These are phyloP conservation scores for Andricus curvator DNA, from an alignment of 2,888 invertebrate species.

Conservation along the genomic window DNA sequence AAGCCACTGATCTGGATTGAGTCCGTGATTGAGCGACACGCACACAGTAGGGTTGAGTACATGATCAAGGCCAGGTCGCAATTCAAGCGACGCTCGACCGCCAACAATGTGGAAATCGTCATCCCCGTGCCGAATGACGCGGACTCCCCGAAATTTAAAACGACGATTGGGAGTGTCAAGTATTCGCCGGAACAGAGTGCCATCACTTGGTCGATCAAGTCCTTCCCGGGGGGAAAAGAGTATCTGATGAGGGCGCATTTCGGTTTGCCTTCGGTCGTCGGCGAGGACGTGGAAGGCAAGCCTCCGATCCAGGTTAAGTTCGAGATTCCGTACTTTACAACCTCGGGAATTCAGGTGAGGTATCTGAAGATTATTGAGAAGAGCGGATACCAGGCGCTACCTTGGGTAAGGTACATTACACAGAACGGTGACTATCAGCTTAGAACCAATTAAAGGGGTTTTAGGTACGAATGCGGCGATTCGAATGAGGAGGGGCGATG, in stretches of 20 bases:
- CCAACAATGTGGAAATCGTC: conserved; percentile 98
- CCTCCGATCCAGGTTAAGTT: conserved; percentile 99
- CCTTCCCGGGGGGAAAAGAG: conserved; percentile 98
- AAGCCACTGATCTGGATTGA: conserved; percentile 99
- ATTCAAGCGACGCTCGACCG: conserved; percentile 97
- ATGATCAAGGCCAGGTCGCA: conserved; percentile 99
- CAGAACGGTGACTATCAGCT: conserved; percentile 99
- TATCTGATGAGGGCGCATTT: conserved; percentile 99
- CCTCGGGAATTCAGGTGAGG: conserved; percentile 97
- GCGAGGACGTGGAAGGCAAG: conserved; percentile 96
- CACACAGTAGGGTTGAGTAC: conserved; percentile 97
- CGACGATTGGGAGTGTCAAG: conserved; percentile 97
- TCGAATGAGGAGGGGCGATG: not conserved
- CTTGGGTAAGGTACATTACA: conserved; percentile 99
- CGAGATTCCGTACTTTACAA: conserved; percentile 99
- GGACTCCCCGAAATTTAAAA: conserved; percentile 98
- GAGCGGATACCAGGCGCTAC: conserved; percentile 98
- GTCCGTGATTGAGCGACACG: conserved; percentile 98
- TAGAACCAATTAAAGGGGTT: conserved; percentile 89
- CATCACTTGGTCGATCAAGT: conserved; percentile 98
- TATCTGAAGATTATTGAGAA: conserved; percentile 99
- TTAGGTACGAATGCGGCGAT: not conserved
- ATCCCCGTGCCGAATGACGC: conserved; percentile 98
- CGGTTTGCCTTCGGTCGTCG: conserved; percentile 96
- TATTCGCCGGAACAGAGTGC: conserved; percentile 98